These are phyloP conservation scores for Porites lutea DNA, from an alignment of 64 coral and sea anemone genomes.

Conservation along the genomic window DNA sequence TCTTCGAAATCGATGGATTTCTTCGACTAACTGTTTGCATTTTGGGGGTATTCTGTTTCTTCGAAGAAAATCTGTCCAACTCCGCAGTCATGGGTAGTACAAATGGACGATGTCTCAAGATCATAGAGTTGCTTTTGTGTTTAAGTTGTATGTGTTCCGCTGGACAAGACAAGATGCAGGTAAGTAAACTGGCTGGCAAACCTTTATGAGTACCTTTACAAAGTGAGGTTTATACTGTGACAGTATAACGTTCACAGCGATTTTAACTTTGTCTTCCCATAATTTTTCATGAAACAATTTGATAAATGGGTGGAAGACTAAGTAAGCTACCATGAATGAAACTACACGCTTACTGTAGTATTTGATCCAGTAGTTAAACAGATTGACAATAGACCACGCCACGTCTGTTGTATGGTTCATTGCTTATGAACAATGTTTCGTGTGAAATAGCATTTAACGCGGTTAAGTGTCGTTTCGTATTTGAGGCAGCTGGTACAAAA, in stretches of 20 bases:
- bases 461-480: too few relatives aligned
- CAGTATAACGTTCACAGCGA: neutral
- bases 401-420: neutral
- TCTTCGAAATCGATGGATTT: neutral
- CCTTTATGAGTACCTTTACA: neutral
- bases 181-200: neutral
- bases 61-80: neutral
- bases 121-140: neutral
- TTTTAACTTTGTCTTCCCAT: neutral
- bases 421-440: neutral
- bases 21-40: neutral
- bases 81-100: neutral
- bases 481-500: too few relatives aligned
- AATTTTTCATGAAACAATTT: neutral
- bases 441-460: too few relatives aligned
- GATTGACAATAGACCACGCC: neutral
- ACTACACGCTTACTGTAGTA: neutral
- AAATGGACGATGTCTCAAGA: conserved; percentile 13
- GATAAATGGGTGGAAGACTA: neutral
- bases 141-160: neutral
- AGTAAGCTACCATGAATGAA: conserved; percentile 13
- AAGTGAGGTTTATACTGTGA: too few relatives aligned
- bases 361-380: neutral
- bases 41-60: neutral
- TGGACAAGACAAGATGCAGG: neutral